Evolutionary conservation across 2,113 vertebrate genomes (phyloP).

Genomic region (Circaetus gallicus): DNA sequence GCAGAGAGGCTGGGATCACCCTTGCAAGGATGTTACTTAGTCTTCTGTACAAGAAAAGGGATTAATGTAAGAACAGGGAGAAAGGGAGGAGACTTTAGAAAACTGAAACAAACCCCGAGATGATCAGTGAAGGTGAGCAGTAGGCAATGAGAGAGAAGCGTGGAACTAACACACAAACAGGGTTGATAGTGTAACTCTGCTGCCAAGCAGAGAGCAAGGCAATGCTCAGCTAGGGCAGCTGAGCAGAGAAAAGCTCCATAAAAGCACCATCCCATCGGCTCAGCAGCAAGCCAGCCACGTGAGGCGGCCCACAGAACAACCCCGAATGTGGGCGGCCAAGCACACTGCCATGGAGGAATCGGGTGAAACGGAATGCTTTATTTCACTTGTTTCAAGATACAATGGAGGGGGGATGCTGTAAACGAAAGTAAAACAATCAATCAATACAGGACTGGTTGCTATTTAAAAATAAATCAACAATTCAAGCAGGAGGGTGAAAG

Average conservation of each 20-base stretch:
- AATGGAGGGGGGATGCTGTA: neutral
- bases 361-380: neutral
- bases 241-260: neutral
- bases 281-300: neutral
- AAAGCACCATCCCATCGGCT: neutral
- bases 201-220: neutral
- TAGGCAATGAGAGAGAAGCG: accelerated
- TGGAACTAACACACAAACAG: accelerated
- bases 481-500: neutral
- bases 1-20: neutral
- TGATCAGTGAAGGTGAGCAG: accelerated
- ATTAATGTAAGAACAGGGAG: neutral
- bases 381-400: neutral
- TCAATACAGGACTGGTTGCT: neutral
- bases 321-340: accelerated
- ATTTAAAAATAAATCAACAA: neutral
- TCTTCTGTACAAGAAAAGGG: neutral
- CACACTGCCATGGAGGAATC: accelerated
- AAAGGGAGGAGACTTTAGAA: neutral
- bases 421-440: neutral
- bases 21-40: neutral
- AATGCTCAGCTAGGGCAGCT: accelerated
- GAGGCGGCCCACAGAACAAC: neutral
- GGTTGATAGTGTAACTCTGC: accelerated
- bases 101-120: neutral